A percentile compares a stretch with the other conserved stretches of the same genome.
These are phyloP conservation scores for Zele albiditarsus DNA, from an alignment of 2,888 invertebrate species.

Conservation along the genomic window DNA sequence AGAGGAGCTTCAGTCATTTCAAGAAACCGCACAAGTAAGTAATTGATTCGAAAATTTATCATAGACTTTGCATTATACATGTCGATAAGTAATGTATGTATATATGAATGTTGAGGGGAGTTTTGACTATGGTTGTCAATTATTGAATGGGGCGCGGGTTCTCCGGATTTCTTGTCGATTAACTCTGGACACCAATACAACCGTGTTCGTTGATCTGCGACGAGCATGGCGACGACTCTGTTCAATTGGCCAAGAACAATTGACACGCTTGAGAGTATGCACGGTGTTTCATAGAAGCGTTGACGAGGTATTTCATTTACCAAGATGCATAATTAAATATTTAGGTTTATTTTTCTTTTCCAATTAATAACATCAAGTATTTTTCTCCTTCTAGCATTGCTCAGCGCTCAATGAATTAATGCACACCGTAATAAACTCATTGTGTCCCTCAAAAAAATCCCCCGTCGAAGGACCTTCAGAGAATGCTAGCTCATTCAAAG, in stretches of 20 bases:
- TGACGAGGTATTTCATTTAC: constrained; percentile 60
- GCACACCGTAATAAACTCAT: constrained; percentile 72
- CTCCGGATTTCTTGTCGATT: constrained; percentile 83
- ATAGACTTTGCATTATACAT: constrained; percentile 27
- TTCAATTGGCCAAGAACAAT: constrained; percentile 82
- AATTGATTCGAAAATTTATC: neutral
- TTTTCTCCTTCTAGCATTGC: constrained; percentile 74
- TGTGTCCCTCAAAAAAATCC: constrained; percentile 48
- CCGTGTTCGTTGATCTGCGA: constrained; percentile 76
- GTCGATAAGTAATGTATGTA: constrained; percentile 12
- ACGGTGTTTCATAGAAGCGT: constrained; percentile 83
- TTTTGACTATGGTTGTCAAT: constrained; percentile 86
- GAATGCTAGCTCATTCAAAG: constrained; percentile 43
- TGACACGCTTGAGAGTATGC: constrained; percentile 83
- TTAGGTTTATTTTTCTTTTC: neutral
- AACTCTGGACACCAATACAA: constrained; percentile 76
- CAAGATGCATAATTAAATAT: neutral
- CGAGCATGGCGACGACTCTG: constrained; percentile 82
- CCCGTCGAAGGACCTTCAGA: constrained; percentile 24
- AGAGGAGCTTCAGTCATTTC: constrained; percentile 83
- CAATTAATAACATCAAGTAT: neutral
- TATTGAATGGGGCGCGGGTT: constrained; percentile 83
- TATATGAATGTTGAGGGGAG: constrained; percentile 76
- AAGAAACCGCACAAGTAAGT: constrained; percentile 84
- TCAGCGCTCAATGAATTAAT: constrained; percentile 77